phyloP scores from a whole-genome alignment of 2,888 invertebrate genomes.

The Drosophila putrida region DNA sequence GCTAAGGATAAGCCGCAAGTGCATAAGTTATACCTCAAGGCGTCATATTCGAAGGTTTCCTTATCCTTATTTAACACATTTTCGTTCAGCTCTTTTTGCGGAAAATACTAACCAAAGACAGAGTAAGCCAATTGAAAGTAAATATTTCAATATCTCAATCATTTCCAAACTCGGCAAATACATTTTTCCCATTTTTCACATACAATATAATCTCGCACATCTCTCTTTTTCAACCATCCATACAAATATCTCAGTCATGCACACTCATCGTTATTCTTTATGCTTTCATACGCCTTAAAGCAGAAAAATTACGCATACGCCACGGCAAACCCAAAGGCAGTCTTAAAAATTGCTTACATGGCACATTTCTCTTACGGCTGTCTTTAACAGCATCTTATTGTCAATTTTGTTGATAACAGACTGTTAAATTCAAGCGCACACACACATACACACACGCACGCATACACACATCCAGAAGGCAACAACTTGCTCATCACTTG shows the following conservation, averaged over 20 bases:
- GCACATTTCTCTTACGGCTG: slow-evolving; percentile 74
- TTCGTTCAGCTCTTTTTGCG: not conserved
- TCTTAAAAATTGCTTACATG: slow-evolving; percentile 71
- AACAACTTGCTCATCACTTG: slow-evolving; percentile 80
- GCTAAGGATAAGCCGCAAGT: slow-evolving; percentile 51
- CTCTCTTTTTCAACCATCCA: not conserved
- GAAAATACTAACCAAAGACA: not conserved
- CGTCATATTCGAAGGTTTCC: slow-evolving; percentile 21
- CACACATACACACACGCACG: slow-evolving; percentile 16
- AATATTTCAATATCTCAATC: slow-evolving; percentile 19
- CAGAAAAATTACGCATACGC: slow-evolving; percentile 46
- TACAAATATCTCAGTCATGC: slow-evolving; percentile 13
- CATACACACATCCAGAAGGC: slow-evolving; percentile 29
- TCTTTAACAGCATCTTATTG: slow-evolving; percentile 82
- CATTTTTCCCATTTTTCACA: not conserved
- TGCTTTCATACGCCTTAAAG: slow-evolving; percentile 19
- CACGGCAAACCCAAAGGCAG: slow-evolving; percentile 36
- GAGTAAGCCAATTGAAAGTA: slow-evolving; percentile 16
- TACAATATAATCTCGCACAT: slow-evolving; percentile 9
- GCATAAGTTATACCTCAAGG: slow-evolving; percentile 50
- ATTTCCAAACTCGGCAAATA: slow-evolving; percentile 5
- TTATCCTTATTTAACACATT: slow-evolving; percentile 32
- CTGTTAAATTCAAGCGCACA: slow-evolving; percentile 46
- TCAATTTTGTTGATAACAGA: slow-evolving; percentile 79
- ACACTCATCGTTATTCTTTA: slow-evolving; percentile 7